Conservation (phyloP, 2,797 vertebrate genomes). For the Acrossocheilus wenchowensis region DNA sequence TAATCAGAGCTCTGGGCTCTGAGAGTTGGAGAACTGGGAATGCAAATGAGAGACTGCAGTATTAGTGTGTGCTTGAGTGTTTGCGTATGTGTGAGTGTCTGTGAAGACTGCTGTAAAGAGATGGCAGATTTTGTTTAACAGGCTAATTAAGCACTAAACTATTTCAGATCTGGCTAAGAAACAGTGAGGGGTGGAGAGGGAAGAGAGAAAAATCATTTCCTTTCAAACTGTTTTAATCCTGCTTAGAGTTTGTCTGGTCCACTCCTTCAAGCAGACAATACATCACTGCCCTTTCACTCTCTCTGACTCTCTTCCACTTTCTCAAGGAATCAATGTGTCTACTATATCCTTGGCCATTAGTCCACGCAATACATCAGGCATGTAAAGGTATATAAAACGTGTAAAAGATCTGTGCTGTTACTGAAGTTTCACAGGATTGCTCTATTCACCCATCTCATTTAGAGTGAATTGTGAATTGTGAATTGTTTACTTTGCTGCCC, state of each 20-base stretch:
- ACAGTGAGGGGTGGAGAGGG: background rate
- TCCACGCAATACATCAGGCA: background rate
- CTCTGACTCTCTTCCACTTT: background rate
- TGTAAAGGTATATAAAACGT: background rate
- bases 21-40: slow-evolving; percentile 41
- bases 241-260: slow-evolving; percentile 8
- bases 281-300: background rate
- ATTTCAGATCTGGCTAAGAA: slow-evolving; percentile 40
- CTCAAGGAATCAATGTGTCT: slow-evolving; percentile 21
- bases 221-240: slow-evolving; percentile 33
- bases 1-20: slow-evolving; percentile 39
- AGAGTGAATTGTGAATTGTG: background rate
- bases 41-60: slow-evolving; percentile 48
- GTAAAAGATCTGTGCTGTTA: slow-evolving; percentile 8
- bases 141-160: slow-evolving; percentile 53
- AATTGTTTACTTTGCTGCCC: background rate
- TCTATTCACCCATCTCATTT: background rate
- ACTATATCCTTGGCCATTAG: background rate
- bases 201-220: background rate
- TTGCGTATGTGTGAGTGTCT: slow-evolving; percentile 13
- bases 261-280: background rate
- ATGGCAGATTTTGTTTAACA: slow-evolving; percentile 48
- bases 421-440: background rate
- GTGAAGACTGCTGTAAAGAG: slow-evolving; percentile 25
- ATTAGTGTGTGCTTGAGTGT: slow-evolving; percentile 27